phyloP scores from a whole-genome alignment of 1,140 invertebrate species.

The Geopemphigus sp. region DNA sequence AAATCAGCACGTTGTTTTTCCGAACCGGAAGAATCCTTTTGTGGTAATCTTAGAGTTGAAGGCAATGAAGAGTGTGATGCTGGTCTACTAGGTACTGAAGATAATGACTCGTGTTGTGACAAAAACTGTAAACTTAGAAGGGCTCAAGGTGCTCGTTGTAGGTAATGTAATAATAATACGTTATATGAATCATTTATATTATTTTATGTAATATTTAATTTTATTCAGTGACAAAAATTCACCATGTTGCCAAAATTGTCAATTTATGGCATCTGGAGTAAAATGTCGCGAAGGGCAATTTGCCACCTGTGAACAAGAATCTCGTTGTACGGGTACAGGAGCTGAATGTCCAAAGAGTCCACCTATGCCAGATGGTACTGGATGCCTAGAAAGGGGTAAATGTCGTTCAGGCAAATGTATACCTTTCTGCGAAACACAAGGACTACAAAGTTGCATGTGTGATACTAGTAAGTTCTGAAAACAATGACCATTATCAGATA shows the following conservation, averaged over 20 bases:
- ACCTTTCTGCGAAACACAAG: conserved; percentile 89
- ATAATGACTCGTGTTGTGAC: conserved; percentile 88
- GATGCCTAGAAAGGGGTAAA: conserved; percentile 83
- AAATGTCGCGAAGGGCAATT: conserved; percentile 86
- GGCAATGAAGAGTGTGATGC: conserved; percentile 93
- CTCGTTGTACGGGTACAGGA: conserved; percentile 70
- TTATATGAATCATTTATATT: background rate
- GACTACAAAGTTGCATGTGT: conserved; percentile 90
- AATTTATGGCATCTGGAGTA: conserved; percentile 73
- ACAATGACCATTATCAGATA: background rate
- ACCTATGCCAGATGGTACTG: conserved; percentile 81
- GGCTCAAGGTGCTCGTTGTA: conserved; percentile 79
- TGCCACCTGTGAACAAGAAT: conserved; percentile 86
- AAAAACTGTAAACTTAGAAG: conserved; percentile 85
- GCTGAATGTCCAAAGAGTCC: conserved; percentile 75
- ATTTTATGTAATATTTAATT: background rate
- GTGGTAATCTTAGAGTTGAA: conserved; percentile 88
- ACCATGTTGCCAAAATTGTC: conserved; percentile 86
- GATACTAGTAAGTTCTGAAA: conserved; percentile 70
- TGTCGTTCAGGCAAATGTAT: conserved; percentile 83
- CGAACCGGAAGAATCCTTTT: conserved; percentile 91
- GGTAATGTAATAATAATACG: conserved; percentile 57
- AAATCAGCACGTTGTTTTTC: conserved; percentile 91
- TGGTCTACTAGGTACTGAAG: conserved; percentile 85
- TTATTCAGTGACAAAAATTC: conserved; percentile 86